Evolutionary conservation across 2,113 vertebrate species (phyloP).

Genomic region (Pollachius pollachius): DNA sequence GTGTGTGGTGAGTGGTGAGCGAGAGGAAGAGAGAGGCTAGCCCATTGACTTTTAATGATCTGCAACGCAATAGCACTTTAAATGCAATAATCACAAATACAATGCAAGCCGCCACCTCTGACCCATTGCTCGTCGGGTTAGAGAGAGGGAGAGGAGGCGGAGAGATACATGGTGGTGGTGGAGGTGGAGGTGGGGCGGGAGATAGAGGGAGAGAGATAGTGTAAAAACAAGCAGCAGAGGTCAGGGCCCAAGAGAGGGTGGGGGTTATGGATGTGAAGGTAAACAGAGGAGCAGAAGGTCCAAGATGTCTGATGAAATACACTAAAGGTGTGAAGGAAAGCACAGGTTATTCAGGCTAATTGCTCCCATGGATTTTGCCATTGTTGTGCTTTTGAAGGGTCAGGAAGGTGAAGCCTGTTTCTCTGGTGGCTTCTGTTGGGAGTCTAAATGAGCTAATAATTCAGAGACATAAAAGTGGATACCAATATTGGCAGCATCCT

Average conservation of each 20-base stretch:
- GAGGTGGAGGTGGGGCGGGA: constrained; percentile 3
- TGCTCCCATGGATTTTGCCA: constrained; percentile 63
- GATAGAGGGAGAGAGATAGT: constrained; percentile 12
- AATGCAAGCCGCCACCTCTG: constrained; percentile 50
- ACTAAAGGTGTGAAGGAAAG: constrained; percentile 20
- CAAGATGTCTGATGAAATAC: constrained; percentile 30
- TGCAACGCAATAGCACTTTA: constrained; percentile 51
- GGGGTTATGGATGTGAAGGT: constrained; percentile 6
- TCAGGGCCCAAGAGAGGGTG: constrained; percentile 1
- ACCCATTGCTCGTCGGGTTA: constrained; percentile 3
- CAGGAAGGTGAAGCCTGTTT: constrained; percentile 45
- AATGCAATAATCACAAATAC: constrained; percentile 64
- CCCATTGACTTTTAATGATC: constrained; percentile 66
- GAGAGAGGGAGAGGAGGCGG: constrained; percentile 2
- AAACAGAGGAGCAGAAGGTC: constrained; percentile 11
- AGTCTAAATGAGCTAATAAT: constrained; percentile 59
- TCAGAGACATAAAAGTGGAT: constrained; percentile 53
- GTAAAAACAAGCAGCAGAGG: neutral
- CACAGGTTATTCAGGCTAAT: constrained; percentile 42
- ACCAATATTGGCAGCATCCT: constrained; percentile 41
- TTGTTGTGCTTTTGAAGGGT: constrained; percentile 56
- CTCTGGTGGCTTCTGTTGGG: constrained; percentile 47
- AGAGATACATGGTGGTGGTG: neutral
- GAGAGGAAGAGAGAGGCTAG: constrained; percentile 22
- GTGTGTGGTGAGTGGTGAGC: constrained; percentile 28